Percentiles rank a stretch among this genome's conserved stretches.
Conservation (phyloP, 2,113 vertebrate species). For the Petrocephalus microphthalmus region DNA sequence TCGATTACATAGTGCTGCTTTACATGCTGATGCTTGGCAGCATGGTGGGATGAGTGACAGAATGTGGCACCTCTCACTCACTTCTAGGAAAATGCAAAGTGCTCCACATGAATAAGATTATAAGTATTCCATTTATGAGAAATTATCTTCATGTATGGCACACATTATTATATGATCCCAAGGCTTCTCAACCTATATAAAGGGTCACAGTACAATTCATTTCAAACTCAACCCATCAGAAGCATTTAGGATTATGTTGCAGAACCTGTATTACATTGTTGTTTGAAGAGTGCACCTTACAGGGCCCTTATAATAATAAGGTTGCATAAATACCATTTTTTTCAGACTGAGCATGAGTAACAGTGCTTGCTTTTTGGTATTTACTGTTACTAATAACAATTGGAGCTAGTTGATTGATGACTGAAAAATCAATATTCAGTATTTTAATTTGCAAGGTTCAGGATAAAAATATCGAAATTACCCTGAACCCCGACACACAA, state of each 20-base stretch:
- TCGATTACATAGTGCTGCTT: slow-evolving; percentile 43
- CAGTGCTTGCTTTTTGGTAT: not conserved
- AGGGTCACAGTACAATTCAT: not conserved
- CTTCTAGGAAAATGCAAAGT: not conserved
- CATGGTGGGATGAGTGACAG: not conserved
- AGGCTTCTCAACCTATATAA: not conserved
- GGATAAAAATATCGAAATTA: not conserved
- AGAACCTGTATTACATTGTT: not conserved
- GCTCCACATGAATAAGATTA: not conserved
- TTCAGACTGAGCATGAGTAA: not conserved
- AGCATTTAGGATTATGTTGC: not conserved
- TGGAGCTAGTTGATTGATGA: not conserved
- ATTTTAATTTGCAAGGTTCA: not conserved
- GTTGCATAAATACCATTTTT: not conserved
- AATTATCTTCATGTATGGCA: not conserved
- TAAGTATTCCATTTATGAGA: not conserved
- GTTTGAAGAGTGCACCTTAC: not conserved
- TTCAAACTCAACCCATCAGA: not conserved
- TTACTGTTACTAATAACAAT: not conserved
- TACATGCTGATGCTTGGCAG: not conserved
- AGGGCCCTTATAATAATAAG: not conserved
- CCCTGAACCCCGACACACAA: no score
- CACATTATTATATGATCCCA: not conserved
- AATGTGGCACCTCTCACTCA: slow-evolving; percentile 39
- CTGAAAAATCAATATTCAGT: not conserved